These are phyloP conservation scores for Falcunculus frontatus DNA, from an alignment of 2,113 vertebrate genomes.

Conservation along the genomic window DNA sequence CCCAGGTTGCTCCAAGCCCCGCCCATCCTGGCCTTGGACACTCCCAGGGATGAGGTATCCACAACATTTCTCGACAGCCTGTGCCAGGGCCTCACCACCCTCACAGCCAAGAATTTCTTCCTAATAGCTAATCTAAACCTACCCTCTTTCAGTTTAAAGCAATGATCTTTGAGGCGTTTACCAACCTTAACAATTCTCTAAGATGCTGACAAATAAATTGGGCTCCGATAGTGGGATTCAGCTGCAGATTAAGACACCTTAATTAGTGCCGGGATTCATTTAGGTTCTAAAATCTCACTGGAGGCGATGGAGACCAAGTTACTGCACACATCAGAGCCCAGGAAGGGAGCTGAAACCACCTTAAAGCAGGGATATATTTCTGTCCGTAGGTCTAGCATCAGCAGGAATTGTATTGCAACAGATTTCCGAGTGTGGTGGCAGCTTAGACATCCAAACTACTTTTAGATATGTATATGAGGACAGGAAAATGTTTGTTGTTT, in stretches of 20 bases:
- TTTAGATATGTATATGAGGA: not conserved
- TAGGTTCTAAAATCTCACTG: not conserved
- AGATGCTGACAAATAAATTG: not conserved
- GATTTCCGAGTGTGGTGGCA: not conserved
- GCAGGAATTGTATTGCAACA: not conserved
- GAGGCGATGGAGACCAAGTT: not conserved
- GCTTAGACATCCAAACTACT: not conserved
- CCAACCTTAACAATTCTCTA: not conserved
- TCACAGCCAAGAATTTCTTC: not conserved
- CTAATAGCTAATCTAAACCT: not conserved
- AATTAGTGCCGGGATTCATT: not conserved
- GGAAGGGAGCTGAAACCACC: not conserved
- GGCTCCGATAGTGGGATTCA: not conserved
- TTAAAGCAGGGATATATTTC: not conserved
- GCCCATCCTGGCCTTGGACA: not conserved
- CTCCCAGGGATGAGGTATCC: not conserved
- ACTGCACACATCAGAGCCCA: not conserved
- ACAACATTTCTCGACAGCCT: rapidly evolving
- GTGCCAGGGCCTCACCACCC: not conserved
- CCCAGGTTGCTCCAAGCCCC: not conserved
- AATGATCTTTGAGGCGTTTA: not conserved
- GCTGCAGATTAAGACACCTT: not conserved
- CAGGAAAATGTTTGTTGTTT: not conserved
- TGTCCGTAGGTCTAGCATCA: not conserved
- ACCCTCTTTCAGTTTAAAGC: not conserved